phyloP scores from a whole-genome alignment of 2,888 invertebrate species.

The Zaprionus lineosus region DNA sequence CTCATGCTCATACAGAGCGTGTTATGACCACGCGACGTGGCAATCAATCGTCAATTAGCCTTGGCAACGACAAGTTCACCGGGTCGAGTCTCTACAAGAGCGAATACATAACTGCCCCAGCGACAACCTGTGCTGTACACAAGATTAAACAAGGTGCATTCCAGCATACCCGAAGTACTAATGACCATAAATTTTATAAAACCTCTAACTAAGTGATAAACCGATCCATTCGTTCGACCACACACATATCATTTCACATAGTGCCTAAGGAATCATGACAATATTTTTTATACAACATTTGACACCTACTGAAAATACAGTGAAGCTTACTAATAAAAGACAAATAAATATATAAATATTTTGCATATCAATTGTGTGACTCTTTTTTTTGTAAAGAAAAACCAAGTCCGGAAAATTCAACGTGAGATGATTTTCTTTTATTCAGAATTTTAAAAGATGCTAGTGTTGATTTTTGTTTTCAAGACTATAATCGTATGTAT shows the following conservation, averaged over 20 bases:
- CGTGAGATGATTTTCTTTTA: slow-evolving; percentile 73
- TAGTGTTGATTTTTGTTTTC: slow-evolving; percentile 63
- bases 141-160: slow-evolving; percentile 90
- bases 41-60: slow-evolving; percentile 89
- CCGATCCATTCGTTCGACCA: slow-evolving; percentile 6
- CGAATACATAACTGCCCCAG: slow-evolving; percentile 88
- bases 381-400: neutral
- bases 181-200: slow-evolving; percentile 92
- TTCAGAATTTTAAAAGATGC: slow-evolving; percentile 73
- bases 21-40: slow-evolving; percentile 84
- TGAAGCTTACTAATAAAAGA: slow-evolving; percentile 7
- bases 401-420: slow-evolving; percentile 32
- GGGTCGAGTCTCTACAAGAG: slow-evolving; percentile 88
- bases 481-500: slow-evolving; percentile 67
- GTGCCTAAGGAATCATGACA: slow-evolving; percentile 65
- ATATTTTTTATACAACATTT: slow-evolving; percentile 59
- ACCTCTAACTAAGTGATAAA: slow-evolving; percentile 59
- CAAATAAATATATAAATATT: slow-evolving; percentile 52
- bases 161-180: slow-evolving; percentile 92
- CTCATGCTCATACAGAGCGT: slow-evolving; percentile 66
- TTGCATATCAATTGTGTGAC: too few species aligned
- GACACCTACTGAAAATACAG: slow-evolving; percentile 33
- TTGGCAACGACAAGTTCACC: slow-evolving; percentile 87
- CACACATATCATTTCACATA: slow-evolving; percentile 52
- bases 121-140: slow-evolving; percentile 90